Percentiles rank a stretch among this genome's conserved stretches.
These are phyloP conservation scores for Adelphocoris suturalis DNA, from an alignment of 2,888 invertebrate species.

Conservation along the genomic window DNA sequence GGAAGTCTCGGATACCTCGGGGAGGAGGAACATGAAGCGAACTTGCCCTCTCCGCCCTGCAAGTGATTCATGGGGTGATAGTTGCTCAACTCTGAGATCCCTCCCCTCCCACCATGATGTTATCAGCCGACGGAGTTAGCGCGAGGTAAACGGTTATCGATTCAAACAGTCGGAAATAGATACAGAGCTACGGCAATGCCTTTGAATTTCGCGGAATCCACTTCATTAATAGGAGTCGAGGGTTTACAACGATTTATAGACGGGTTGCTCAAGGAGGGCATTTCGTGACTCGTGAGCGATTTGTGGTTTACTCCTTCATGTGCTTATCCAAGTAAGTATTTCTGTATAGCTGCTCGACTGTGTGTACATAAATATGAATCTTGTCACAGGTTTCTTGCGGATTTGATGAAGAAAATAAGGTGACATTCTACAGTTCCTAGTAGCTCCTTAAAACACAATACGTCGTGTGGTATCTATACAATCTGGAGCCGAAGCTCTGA, in stretches of 20 bases:
- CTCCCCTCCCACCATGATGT: slow-evolving; percentile 14
- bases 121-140: slow-evolving; percentile 46
- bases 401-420: too few relatives aligned
- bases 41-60: slow-evolving; percentile 44
- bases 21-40: slow-evolving; percentile 32
- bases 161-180: slow-evolving; percentile 57
- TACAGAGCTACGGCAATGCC: slow-evolving; percentile 31
- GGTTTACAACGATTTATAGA: not conserved
- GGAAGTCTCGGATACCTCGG: slow-evolving; percentile 12
- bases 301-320: too few relatives aligned
- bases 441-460: too few relatives aligned
- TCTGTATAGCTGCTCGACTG: too few relatives aligned
- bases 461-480: too few relatives aligned
- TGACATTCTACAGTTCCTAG: too few relatives aligned
- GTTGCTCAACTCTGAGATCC: slow-evolving; percentile 49
- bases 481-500: too few relatives aligned
- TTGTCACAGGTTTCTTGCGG: too few relatives aligned
- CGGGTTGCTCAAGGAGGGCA: not conserved
- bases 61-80: slow-evolving; percentile 59
- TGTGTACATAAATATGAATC: too few relatives aligned
- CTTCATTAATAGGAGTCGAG: not conserved
- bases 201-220: slow-evolving; percentile 23
- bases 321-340: too few relatives aligned
- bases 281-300: not conserved
- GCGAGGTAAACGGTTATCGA: slow-evolving; percentile 59